Evolutionary conservation across 2,888 invertebrate genomes (phyloP).

Genomic region (Cerastoderma edule): DNA sequence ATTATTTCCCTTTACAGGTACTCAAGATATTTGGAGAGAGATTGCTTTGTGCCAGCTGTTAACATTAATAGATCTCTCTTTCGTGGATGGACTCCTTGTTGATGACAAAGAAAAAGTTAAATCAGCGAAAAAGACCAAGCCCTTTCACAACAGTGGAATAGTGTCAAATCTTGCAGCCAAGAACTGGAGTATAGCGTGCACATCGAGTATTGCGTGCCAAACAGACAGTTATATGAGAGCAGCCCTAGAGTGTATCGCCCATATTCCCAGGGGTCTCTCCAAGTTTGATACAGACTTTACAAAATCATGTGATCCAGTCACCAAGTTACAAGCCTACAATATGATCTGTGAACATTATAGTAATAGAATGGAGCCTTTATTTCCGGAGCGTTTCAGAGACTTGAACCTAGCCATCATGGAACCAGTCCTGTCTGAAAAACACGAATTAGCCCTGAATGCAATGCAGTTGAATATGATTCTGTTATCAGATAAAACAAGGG

Average conservation of each 20-base stretch:
- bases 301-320: conserved; percentile 62
- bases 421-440: conserved; percentile 75
- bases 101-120: conserved; percentile 70
- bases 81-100: conserved; percentile 78
- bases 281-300: conserved; percentile 76
- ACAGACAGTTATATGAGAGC: conserved; percentile 76
- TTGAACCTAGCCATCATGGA: conserved; percentile 79
- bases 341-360: conserved; percentile 76
- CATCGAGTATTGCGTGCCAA: conserved; percentile 57
- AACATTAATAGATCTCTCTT: conserved; percentile 80
- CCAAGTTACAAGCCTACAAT: conserved; percentile 78
- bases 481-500: conserved; percentile 72
- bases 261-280: conserved; percentile 75
- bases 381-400: conserved; percentile 80
- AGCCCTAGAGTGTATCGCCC: conserved; percentile 78
- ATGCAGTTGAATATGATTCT: conserved; percentile 80
- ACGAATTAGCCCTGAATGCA: conserved; percentile 71
- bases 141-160: conserved; percentile 59
- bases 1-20: conserved; percentile 58
- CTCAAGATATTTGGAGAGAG: conserved; percentile 79
- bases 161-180: conserved; percentile 75
- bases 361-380: conserved; percentile 66
- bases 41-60: conserved; percentile 79
- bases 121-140: conserved; percentile 55
- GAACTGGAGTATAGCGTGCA: conserved; percentile 68